A percentile compares a stretch with the other conserved stretches of the same genome.
Evolutionary conservation across 2,797 vertebrate species (phyloP).

Genomic region (Mormyrops boulengeri): DNA sequence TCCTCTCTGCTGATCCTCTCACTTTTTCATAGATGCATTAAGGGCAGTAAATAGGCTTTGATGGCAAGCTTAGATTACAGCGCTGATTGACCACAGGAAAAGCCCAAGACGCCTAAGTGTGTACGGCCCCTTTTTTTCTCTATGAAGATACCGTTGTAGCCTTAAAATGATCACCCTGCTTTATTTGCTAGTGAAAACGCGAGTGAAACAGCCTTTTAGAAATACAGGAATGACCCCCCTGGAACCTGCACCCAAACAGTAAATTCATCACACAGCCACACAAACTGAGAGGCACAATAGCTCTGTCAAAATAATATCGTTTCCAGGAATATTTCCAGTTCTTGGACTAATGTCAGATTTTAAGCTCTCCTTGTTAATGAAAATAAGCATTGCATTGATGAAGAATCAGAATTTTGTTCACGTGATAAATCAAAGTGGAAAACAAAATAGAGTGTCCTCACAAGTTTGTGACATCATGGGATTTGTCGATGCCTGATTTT

Average conservation of each 20-base stretch:
- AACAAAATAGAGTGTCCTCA: not conserved
- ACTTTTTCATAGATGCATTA: not conserved
- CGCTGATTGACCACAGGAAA: not conserved
- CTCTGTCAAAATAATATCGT: not conserved
- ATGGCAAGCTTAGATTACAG: not conserved
- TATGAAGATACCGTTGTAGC: not conserved
- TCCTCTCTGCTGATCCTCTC: not conserved
- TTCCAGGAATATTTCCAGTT: not conserved
- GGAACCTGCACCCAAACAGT: not conserved
- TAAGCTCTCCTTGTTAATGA: not conserved
- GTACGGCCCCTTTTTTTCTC: not conserved
- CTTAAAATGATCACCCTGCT: not conserved
- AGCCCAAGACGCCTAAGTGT: not conserved
- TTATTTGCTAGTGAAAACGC: not conserved
- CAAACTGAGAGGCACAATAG: not conserved
- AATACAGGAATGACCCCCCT: not conserved
- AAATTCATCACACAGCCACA: too few relatives aligned
- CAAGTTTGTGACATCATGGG: not conserved
- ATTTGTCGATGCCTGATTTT: not conserved
- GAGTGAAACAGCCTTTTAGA: not conserved
- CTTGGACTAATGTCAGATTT: not conserved
- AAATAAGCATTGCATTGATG: not conserved
- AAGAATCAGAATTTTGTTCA: not conserved
- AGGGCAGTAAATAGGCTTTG: not conserved
- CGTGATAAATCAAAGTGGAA: not conserved